These are phyloP conservation scores for Sorex maritimensis DNA, from an alignment of 2,797 vertebrate species.

Conservation along the genomic window DNA sequence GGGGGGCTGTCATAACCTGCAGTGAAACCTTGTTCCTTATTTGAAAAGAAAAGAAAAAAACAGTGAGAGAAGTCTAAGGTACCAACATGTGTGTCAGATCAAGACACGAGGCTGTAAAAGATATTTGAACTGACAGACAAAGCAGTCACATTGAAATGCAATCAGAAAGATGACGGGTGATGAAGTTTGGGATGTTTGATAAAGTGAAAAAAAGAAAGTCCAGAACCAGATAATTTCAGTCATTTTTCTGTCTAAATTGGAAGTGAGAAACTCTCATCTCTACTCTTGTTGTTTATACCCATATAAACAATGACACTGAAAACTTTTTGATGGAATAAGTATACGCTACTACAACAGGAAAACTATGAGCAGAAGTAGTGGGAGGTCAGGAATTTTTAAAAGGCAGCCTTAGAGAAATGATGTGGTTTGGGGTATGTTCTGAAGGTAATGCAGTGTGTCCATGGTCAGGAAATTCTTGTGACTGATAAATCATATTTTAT, in stretches of 20 bases:
- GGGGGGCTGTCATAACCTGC: background rate
- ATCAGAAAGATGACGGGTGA: background rate
- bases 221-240: slow-evolving; percentile 78
- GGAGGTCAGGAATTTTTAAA: slow-evolving; percentile 90
- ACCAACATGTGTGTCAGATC: background rate
- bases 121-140: slow-evolving; percentile 42
- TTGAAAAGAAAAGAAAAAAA: background rate
- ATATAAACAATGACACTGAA: slow-evolving; percentile 83
- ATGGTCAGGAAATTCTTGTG: slow-evolving; percentile 87
- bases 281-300: slow-evolving; percentile 85
- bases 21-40: background rate
- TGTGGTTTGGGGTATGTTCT: slow-evolving; percentile 87
- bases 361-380: slow-evolving; percentile 84
- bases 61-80: background rate
- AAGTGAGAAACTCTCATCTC: slow-evolving; percentile 77
- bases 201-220: slow-evolving; percentile 59
- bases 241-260: slow-evolving; percentile 80
- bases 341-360: slow-evolving; percentile 61
- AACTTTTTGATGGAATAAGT: slow-evolving; percentile 81
- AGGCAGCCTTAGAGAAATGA: slow-evolving; percentile 86
- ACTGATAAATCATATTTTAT: slow-evolving; percentile 89
- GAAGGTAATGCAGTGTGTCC: slow-evolving; percentile 73
- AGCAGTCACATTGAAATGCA: slow-evolving; percentile 8
- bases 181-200: slow-evolving; percentile 63
- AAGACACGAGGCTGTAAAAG: background rate